phyloP scores from a whole-genome alignment of 2,797 vertebrate species.

The Hyperoplus lanceolatus region DNA sequence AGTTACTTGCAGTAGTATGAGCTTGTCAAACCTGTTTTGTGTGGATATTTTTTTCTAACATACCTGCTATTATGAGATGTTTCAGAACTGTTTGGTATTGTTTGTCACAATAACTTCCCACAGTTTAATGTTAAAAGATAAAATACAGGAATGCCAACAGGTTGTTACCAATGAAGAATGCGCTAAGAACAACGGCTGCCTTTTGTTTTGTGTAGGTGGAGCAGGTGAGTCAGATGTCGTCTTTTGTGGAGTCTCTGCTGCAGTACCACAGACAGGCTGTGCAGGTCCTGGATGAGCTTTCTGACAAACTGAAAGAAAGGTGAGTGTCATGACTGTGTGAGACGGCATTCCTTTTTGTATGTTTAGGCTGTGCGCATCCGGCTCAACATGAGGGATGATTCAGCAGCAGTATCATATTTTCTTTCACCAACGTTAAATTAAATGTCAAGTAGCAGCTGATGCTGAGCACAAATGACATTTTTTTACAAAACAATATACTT shows the following conservation, averaged over 20 bases:
- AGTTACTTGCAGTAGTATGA: constrained; percentile 28
- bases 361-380: constrained; percentile 34
- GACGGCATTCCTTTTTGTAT: constrained; percentile 23
- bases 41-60: constrained; percentile 22
- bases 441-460: constrained; percentile 18
- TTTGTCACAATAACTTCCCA: too few species aligned
- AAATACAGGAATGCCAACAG: neutral
- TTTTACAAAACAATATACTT: neutral
- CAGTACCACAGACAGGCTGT: constrained; percentile 93
- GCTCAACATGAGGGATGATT: constrained; percentile 30
- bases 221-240: constrained; percentile 95
- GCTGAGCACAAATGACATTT: neutral
- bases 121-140: neutral
- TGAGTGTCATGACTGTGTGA: constrained; percentile 54
- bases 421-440: constrained; percentile 6
- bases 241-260: constrained; percentile 94
- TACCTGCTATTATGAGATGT: neutral
- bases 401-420: neutral
- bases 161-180: neutral
- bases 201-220: constrained; percentile 87
- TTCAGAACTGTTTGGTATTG: neutral
- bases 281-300: constrained; percentile 85
- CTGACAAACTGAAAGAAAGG: constrained; percentile 73
- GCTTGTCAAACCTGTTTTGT: constrained; percentile 61
- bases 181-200: neutral